A percentile compares a stretch with the other conserved stretches of the same genome.
Conservation (phyloP, 2,888 invertebrate species). For the Meiosimyza decipiens region DNA sequence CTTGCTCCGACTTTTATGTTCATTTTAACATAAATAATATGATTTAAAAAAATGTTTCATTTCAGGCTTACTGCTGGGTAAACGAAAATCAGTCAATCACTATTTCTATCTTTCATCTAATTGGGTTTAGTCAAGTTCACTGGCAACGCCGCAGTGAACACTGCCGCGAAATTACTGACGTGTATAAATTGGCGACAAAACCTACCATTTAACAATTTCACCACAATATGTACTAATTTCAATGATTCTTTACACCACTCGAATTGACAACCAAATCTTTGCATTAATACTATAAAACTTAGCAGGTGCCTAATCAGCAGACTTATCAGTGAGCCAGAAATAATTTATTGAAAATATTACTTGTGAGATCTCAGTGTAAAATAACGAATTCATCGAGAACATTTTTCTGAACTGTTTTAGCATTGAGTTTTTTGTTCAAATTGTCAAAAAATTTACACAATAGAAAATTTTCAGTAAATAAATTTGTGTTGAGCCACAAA, state of each 20-base stretch:
- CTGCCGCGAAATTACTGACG: slow-evolving; percentile 19
- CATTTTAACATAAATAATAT: too few species aligned
- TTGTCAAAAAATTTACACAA: slow-evolving; percentile 6
- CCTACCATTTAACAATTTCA: not conserved
- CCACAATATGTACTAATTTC: not conserved
- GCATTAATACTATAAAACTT: slow-evolving; percentile 8
- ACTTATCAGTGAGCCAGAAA: not conserved
- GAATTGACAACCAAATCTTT: not conserved
- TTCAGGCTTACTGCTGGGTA: too few species aligned
- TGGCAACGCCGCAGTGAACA: slow-evolving; percentile 4
- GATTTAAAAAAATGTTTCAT: too few species aligned
- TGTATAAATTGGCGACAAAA: slow-evolving; percentile 1
- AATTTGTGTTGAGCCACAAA: slow-evolving; percentile 16
- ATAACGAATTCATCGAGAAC: not conserved
- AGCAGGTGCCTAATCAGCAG: not conserved
- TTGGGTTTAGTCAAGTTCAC: too few species aligned
- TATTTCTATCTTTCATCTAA: too few species aligned
- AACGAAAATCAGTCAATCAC: too few species aligned
- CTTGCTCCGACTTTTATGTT: too few species aligned
- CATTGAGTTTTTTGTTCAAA: slow-evolving; percentile 23
- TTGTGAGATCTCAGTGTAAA: slow-evolving; percentile 15
- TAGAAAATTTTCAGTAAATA: slow-evolving; percentile 29
- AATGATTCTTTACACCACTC: not conserved
- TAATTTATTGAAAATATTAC: slow-evolving; percentile 5
- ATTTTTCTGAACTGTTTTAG: not conserved